Base-by-base conservation (phyloP, 1,140 invertebrate species). In the Drosophila sp. region DNA sequence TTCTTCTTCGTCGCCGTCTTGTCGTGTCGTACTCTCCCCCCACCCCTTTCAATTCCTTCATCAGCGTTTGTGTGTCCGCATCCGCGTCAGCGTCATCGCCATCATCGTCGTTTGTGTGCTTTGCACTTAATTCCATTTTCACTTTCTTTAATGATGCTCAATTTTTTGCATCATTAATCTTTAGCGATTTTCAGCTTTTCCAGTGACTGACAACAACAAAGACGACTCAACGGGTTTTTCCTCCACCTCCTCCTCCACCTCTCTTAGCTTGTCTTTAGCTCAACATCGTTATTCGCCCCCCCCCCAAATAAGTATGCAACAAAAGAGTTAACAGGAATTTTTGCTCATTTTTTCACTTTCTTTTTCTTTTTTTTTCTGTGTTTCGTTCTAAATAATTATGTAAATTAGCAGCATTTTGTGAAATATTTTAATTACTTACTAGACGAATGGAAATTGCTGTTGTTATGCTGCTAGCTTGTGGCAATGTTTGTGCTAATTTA, bases 131-230 rank as follows among this genome's bases (percentile, higher is more conserved):
- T 87, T 89, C 84, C 83, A 89, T 89, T 87, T 83, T 89, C 80
- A 83, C 83, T 87, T 80, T 83, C 83, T 89, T 80, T 87, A 86
- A 86, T 87, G 79, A 76, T 86, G 76, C 83, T 87, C 79, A 86
- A 86, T 86, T 87, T 86, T 87, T 76, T 87, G 83, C 83, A 87
- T 86, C 83, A 86, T 86, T 86, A 87, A 86, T 86, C 83, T 86
- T 86, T 69, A 79, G 83, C 83, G 83, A 82, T 79, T 86, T 86
- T 79, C 79, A 87, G 79, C 79, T 82, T 82, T 87, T 66, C 77
- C 76, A 66, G 66, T 85, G 82, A 81, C 82, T 71, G 74, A 74
- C 67, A 68, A 56, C 35, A 61, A 60, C 58, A 47, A 29, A 41
- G 23, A 25, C 62, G 66, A 63, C 66, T 80, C 73, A 70, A 81